Base-by-base conservation (phyloP, 2,797 vertebrate species). In the Tiaroga cobitis region DNA sequence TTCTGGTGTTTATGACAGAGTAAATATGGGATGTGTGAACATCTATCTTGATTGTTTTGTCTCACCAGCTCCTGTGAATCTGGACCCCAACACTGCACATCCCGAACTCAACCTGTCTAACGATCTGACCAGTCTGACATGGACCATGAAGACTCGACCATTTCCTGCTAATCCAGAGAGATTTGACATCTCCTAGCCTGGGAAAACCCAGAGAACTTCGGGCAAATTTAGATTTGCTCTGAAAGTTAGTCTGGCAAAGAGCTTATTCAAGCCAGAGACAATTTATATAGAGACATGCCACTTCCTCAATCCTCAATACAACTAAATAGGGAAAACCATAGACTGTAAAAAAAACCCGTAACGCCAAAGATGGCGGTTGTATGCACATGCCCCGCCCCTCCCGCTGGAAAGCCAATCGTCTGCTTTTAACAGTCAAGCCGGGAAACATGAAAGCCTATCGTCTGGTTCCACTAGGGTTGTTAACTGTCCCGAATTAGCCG, bases 41-140 rank as follows among this genome's bases (percentile, higher is more conserved):
- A 70, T 15, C 7, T 18, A 72, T 46, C 18, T 75, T 46, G n/a
- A 29, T 49, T 29, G 16, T 19, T 49, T 73, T 46, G n/a, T 73
- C 70, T 49, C 15, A 19, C 26, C 4, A 73, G 70, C n/a, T 73
- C 41, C n/a, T 29, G n/a, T 73, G n/a, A 49, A 46, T 49, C 41
- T 73, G 41, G 41, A 72, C 41, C 69, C 69, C n/a, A 29, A 72
- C 70, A 73, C 70, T 29, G 70, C 70, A 73, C 70, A 73, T 5
- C 70, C 70, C n/a, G n/a, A 73, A 43, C 70, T 73, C 41, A 46
- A 9, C 41, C 39, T 73, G n/a, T 73, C 15, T 73, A 43, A 46
- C 29, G 70, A 73, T 73, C 70, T 73, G 41, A 46, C 15, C 15
- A 15, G 69, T 26, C 24, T 72, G 41, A 46, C 41, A 8, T 73